Conservation (phyloP, 2,888 invertebrate genomes). For the Brachyptera risi region DNA sequence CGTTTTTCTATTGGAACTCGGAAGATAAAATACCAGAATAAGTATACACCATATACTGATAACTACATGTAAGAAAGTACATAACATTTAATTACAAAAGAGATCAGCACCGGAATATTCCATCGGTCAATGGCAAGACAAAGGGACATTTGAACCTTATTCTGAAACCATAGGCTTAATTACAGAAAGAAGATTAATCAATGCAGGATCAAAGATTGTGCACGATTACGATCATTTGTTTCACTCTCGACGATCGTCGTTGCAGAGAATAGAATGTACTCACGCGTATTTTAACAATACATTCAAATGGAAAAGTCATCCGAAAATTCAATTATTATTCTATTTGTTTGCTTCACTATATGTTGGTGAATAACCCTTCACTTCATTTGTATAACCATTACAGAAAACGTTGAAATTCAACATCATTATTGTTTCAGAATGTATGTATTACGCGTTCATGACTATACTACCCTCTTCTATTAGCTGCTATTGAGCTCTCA, state of each 20-base stretch:
- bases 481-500: not conserved
- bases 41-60: conserved; percentile 4
- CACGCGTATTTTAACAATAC: too few species aligned
- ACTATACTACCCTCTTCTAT: conserved; percentile 2
- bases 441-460: too few species aligned
- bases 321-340: too few species aligned
- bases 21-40: conserved; percentile 6
- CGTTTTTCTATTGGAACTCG: conserved; percentile 6
- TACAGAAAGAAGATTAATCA: conserved; percentile 16
- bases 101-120: not conserved
- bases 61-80: not conserved
- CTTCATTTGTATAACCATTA: too few species aligned
- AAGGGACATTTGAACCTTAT: conserved; percentile 7
- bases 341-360: too few species aligned
- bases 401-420: too few species aligned
- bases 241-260: not conserved
- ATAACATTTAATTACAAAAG: not conserved
- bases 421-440: too few species aligned
- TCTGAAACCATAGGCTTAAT: not conserved
- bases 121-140: not conserved
- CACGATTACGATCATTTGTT: not conserved
- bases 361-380: too few species aligned
- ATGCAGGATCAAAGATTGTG: conserved; percentile 1
- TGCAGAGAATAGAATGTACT: too few species aligned
- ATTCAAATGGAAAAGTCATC: too few species aligned